Evolutionary conservation across 35 echinoderm and acorn worm species (phyloP).

Genomic region (Apostichopus parvimensis): DNA sequence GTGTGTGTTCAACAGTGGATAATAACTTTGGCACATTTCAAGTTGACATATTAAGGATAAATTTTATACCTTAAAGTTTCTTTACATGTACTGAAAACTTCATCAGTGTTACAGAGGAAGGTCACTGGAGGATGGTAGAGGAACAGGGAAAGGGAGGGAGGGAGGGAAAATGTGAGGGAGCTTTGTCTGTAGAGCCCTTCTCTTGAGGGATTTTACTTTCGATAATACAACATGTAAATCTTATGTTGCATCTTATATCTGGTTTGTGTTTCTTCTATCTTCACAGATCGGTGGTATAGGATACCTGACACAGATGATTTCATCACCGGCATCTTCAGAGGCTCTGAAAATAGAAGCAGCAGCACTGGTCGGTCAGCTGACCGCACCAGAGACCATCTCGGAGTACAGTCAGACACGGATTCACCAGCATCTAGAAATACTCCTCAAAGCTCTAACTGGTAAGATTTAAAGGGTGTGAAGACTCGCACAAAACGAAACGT

Average conservation of each 20-base stretch:
- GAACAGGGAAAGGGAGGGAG: background rate
- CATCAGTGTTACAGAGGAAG: too few relatives aligned
- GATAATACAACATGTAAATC: too few relatives aligned
- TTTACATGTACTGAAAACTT: too few relatives aligned
- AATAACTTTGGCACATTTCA: too few relatives aligned
- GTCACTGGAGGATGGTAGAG: background rate
- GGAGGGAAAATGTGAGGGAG: background rate
- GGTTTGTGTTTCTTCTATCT: background rate
- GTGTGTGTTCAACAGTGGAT: too few relatives aligned
- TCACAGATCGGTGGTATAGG: conserved; percentile 71
- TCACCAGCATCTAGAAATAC: conserved; percentile 79
- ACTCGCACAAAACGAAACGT: too few relatives aligned
- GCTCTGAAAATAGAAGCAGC: conserved; percentile 75
- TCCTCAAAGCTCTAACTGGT: conserved; percentile 80
- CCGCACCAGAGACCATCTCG: conserved; percentile 69
- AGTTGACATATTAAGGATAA: too few relatives aligned
- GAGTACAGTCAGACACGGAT: conserved; percentile 64
- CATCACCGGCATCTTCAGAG: conserved; percentile 65
- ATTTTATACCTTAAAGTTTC: too few relatives aligned
- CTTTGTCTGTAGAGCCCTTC: background rate
- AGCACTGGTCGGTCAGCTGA: conserved; percentile 74
- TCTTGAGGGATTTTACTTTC: too few relatives aligned
- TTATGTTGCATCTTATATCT: background rate
- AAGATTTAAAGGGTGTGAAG: too few relatives aligned
- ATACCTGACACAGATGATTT: conserved; percentile 75